phyloP scores from a whole-genome alignment of 2,113 vertebrate genomes.

The Gopherus evgoodei region DNA sequence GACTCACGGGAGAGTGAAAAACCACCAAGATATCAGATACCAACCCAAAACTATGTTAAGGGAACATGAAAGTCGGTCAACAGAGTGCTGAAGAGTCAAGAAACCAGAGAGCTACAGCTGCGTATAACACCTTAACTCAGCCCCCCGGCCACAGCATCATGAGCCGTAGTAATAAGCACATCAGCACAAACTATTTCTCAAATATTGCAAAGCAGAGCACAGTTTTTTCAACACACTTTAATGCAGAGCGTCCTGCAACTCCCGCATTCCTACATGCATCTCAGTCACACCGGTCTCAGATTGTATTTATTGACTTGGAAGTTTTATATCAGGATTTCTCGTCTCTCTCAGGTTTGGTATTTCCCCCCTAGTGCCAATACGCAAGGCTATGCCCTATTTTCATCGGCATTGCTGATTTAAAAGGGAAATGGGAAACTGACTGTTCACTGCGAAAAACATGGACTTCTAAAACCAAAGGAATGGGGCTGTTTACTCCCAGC shows the following conservation, averaged over 20 bases:
- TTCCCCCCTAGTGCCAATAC: too few species aligned
- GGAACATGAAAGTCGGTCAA: background rate
- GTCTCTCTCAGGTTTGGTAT: background rate
- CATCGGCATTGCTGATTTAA: background rate
- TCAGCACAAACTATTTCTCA: background rate
- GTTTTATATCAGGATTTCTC: background rate
- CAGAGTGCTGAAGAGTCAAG: background rate
- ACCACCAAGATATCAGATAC: conserved; percentile 38
- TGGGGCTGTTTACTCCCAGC: background rate
- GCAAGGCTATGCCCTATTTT: background rate
- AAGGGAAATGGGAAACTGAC: background rate
- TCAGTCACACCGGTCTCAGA: background rate
- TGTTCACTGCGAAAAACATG: background rate
- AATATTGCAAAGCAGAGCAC: too few species aligned
- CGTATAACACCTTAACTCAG: background rate
- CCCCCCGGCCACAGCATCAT: background rate
- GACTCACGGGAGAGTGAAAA: background rate
- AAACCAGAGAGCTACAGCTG: background rate
- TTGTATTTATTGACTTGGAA: rapidly evolving
- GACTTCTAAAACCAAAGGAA: too few species aligned
- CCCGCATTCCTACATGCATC: background rate
- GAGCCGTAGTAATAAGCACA: background rate
- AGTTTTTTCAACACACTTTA: background rate
- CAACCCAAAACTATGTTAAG: background rate
- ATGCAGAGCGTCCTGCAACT: rapidly evolving